Evolutionary conservation across 1,140 invertebrate species (phyloP), one percentile per base, ranked within the genome.

Genomic region (Drosophila repleta): DNA sequence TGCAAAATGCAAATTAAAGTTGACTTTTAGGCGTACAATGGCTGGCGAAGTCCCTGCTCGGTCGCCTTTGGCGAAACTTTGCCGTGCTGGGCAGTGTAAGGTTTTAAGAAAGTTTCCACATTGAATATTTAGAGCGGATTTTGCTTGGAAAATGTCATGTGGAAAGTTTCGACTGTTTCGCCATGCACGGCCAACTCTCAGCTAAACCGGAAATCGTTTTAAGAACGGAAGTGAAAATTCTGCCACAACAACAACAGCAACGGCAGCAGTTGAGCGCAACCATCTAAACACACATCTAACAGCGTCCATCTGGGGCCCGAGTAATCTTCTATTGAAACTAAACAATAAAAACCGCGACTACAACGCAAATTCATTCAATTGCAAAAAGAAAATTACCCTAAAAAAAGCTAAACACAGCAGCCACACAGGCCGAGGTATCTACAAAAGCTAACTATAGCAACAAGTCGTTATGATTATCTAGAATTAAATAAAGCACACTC

Each of bases 291-390:
- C 71, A 76, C 79, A 87, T 83, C 83, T 88, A 82, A 83, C 79
- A 67, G 35, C 62, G 66, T 81, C 72, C 75, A 65, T 56, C 62
- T 52, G 80, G 62, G 55, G 62, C 66, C 55, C 76, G 71, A 61
- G 61, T 76, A 89, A 88, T 88, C 83, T 88, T 87, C 83, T 89
- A 88, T 88, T 79, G 68, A 76, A 79, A 69, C 75, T 43, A 55
- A 79, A 88, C 84, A 83, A 88, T 74, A 78, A 45, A 56, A 24
- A 57, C 21, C 51, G 48, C 62, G 71, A 66, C 61, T 74, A 74
- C 76, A 90, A 90, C 87, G 87, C 82, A 90, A 90, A 90, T 90
- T 90, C 87, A 90, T 90, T 90, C 81, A 87, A 90, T 90, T 90
- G 81, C 76, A 71, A 90, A 87, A 90, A 90, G 87, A 90, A 90